Conservation (phyloP, 2,888 invertebrate species). For the Hemicrepidius hirtus region DNA sequence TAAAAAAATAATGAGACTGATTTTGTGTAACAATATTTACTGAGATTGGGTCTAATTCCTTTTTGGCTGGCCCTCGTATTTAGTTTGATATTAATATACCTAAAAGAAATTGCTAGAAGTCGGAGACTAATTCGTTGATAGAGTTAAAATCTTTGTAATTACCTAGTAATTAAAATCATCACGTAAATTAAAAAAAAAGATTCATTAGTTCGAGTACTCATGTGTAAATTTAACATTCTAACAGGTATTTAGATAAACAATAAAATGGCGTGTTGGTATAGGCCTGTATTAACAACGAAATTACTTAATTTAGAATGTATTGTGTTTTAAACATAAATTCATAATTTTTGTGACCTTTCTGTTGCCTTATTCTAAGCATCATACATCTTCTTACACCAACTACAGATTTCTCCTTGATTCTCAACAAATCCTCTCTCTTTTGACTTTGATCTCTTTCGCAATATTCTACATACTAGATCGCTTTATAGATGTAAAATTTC, state of each 20-base stretch:
- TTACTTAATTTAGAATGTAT: conserved; percentile 51
- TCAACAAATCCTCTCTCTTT: conserved; percentile 65
- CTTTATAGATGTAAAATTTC: not conserved
- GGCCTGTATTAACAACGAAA: conserved; percentile 31
- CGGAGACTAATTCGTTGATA: no score
- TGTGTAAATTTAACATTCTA: not conserved
- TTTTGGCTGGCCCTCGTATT: no score
- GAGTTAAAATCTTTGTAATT: no score
- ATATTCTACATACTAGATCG: conserved; percentile 45
- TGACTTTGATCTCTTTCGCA: conserved; percentile 67
- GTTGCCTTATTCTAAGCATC: conserved; percentile 62
- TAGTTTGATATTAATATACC: no score
- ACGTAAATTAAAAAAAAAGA: no score
- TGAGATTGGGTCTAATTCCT: no score
- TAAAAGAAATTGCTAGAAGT: no score
- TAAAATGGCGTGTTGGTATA: not conserved
- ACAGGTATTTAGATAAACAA: not conserved
- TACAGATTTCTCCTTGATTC: conserved; percentile 63
- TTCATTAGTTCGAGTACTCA: no score
- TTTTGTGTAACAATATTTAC: no score
- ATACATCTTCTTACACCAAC: conserved; percentile 68
- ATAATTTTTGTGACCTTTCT: conserved; percentile 68
- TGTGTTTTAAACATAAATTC: conserved; percentile 66
- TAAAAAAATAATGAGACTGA: no score
- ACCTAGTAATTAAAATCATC: no score